These are phyloP conservation scores for Ormyrus nitidulus DNA, from an alignment of 2,888 invertebrate genomes.

Conservation along the genomic window DNA sequence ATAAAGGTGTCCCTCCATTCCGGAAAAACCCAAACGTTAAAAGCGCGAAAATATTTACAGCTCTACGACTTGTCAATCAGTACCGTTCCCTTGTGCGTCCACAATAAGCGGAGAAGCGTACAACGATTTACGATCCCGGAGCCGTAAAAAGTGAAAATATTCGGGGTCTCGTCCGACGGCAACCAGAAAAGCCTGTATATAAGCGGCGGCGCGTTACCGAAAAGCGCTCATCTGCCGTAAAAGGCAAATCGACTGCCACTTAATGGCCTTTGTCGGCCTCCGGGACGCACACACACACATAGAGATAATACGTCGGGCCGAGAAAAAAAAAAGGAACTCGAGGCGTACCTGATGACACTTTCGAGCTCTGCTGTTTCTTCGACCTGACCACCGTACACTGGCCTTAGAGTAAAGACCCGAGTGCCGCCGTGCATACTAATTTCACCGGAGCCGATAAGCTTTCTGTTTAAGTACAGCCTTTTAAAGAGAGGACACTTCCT, in stretches of 20 bases:
- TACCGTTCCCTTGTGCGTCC: no score
- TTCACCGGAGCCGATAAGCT: not conserved
- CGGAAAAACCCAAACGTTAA: no score
- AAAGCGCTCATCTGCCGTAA: conserved; percentile 5
- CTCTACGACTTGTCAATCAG: no score
- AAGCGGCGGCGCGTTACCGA: no score
- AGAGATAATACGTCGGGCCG: not conserved
- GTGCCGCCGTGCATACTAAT: not conserved
- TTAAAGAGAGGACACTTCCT: not conserved
- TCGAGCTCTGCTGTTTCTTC: not conserved
- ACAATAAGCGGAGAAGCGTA: no score
- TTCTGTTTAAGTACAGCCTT: not conserved
- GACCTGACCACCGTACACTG: not conserved
- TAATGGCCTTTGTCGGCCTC: conserved; percentile 27
- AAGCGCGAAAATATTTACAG: no score
- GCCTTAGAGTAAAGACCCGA: conserved; percentile 4
- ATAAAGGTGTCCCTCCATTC: no score
- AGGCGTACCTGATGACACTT: conserved; percentile 15
- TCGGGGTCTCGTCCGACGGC: no score
- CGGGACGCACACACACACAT: not conserved
- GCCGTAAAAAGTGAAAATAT: no score
- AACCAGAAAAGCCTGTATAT: no score
- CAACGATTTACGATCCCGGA: no score
- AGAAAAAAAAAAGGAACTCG: not conserved
- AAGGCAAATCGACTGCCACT: conserved; percentile 20